Percentiles rank a stretch among this genome's conserved stretches.
Evolutionary conservation across 2,888 invertebrate genomes (phyloP).

Genomic region (Ischnus inquisitorius): DNA sequence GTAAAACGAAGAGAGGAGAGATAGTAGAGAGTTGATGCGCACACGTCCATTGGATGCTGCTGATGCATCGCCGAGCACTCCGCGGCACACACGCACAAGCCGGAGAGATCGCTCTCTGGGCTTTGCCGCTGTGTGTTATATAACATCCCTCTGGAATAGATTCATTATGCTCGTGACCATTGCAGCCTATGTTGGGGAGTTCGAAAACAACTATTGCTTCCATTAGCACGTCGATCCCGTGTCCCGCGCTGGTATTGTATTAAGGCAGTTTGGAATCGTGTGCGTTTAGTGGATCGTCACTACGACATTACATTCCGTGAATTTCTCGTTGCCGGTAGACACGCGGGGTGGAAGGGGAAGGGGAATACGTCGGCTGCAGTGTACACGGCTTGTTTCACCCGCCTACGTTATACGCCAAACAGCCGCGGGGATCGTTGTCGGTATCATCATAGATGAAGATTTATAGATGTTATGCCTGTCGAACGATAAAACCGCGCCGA

Average conservation of each 20-base stretch:
- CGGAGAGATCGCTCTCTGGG: slow-evolving; percentile 21
- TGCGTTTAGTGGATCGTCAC: slow-evolving; percentile 51
- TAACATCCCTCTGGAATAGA: slow-evolving; percentile 77
- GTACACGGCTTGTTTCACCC: slow-evolving; percentile 61
- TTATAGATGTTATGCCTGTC: background rate
- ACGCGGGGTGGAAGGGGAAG: too few relatives aligned
- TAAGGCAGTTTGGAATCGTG: slow-evolving; percentile 33
- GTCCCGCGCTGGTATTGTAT: slow-evolving; percentile 58
- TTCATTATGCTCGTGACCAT: slow-evolving; percentile 79
- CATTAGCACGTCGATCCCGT: slow-evolving; percentile 68
- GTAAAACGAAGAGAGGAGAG: background rate
- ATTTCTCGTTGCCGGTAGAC: slow-evolving; percentile 31
- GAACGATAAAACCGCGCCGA: background rate
- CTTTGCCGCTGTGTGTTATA: slow-evolving; percentile 25
- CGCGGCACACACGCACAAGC: slow-evolving; percentile 51
- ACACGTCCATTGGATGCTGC: slow-evolving; percentile 67
- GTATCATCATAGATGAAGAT: slow-evolving; percentile 3
- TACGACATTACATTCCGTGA: slow-evolving; percentile 57
- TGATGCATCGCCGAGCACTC: slow-evolving; percentile 50
- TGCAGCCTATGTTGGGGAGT: slow-evolving; percentile 74
- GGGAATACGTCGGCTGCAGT: slow-evolving; percentile 56
- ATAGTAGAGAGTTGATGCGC: background rate
- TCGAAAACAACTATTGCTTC: slow-evolving; percentile 79
- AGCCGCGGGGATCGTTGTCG: slow-evolving; percentile 41
- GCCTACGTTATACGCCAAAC: slow-evolving; percentile 52